phyloP scores from a whole-genome alignment of 2,113 vertebrate genomes.

The Hypomesus transpacificus region DNA sequence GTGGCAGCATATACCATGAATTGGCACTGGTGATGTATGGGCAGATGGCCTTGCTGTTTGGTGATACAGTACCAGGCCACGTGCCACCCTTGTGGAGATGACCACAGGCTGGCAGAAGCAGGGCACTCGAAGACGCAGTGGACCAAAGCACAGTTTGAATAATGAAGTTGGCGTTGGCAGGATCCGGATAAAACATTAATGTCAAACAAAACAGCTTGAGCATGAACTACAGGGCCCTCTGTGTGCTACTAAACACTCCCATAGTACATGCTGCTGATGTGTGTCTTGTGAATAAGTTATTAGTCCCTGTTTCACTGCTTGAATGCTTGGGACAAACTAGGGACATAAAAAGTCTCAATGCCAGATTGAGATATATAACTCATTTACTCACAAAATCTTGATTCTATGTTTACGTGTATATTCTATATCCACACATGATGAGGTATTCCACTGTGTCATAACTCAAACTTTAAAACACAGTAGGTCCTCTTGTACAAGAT shows the following conservation, averaged over 20 bases:
- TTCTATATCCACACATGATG: not conserved
- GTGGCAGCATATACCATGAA: not conserved
- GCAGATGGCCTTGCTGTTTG: not conserved
- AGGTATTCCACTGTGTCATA: no score
- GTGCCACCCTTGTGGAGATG: not conserved
- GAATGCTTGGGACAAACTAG: no score
- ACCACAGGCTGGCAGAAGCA: constrained; percentile 2
- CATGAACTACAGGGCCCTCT: not conserved
- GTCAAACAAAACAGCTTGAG: not conserved
- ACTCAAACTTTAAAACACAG: not conserved
- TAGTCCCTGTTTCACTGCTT: no score
- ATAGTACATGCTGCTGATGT: not conserved
- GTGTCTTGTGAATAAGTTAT: not conserved
- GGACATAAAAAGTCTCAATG: no score
- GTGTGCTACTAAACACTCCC: not conserved
- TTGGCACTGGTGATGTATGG: not conserved
- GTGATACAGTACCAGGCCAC: not conserved
- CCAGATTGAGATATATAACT: not conserved
- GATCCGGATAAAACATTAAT: constrained; percentile 25
- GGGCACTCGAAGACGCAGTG: not conserved
- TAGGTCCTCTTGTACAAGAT: not conserved
- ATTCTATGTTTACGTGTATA: not conserved
- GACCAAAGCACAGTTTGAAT: constrained; percentile 19
- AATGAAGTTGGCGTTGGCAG: not conserved
- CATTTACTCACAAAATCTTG: no score